Base-by-base conservation (phyloP, 2,797 vertebrate genomes). In the Parotocinclus haroldoi region DNA sequence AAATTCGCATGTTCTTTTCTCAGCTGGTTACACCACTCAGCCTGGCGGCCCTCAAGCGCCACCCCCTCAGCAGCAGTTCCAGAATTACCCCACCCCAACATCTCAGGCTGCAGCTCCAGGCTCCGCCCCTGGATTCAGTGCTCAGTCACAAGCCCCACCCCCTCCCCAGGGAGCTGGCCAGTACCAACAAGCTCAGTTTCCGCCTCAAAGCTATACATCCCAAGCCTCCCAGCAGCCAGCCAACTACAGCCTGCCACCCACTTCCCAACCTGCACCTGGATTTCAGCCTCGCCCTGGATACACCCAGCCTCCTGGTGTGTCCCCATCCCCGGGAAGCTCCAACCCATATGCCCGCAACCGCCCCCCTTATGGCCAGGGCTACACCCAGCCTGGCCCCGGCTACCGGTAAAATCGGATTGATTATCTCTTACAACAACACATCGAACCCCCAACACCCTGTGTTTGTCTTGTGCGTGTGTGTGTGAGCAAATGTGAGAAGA, bases 291-390 rank as follows among this genome's bases (percentile, higher is more conserved):
- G 95, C 78, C 92, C 94, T 0, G 94, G 89, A 63, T 98, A 92
- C 82, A 98, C 93, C 36, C 89, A 93, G 0, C 90, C 93, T 3
- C 92, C 96, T 8, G 95, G 94, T 68, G 92, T 81, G 85, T 93
- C 92, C 65, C 93, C 95, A 3, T 94, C 95, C 14, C 92, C 95
- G 1, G 92, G 93, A 63, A 88, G 88, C 59, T 84, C 93, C 75
- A 99, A 99, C 85, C 97, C 96, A 0, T 98, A 95, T 0, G 93
- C 95, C 71, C 96, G 95, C 63, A 97, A 90, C 81, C 95, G 95
- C 1, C 94, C 93, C 6, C 90, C 94, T 52, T 99, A 95, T 9
- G 92, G 92, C 64, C 93, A 94, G 88, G 93, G 94, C 67, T 99
- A 99, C 71, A 77, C 95, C 80, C 96, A 99, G 63, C 95, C 96